These are phyloP conservation scores for Verasper variegatus DNA, from an alignment of 2,113 vertebrate genomes.

Conservation along the genomic window DNA sequence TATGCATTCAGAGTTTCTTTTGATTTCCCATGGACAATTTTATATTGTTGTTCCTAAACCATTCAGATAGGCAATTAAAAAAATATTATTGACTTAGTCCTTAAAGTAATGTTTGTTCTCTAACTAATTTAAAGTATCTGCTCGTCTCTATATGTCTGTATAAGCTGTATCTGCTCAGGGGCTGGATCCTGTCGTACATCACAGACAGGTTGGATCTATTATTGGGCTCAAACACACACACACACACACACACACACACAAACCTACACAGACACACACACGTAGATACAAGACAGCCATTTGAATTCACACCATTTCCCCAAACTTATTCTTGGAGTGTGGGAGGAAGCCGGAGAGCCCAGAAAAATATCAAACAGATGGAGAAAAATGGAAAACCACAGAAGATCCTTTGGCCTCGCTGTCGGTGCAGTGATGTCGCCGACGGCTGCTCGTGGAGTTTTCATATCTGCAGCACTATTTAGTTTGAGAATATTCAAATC, in stretches of 20 bases:
- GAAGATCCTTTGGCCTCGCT: neutral
- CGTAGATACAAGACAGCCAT: neutral
- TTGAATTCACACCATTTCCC: neutral
- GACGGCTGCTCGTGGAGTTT: neutral
- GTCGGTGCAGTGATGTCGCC: neutral
- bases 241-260: neutral
- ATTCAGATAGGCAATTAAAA: too few relatives aligned
- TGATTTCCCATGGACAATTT: too few relatives aligned
- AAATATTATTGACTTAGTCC: too few relatives aligned
- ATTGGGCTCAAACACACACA: neutral
- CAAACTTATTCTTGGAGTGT: neutral
- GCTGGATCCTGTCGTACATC: too few relatives aligned
- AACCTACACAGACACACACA: too few relatives aligned
- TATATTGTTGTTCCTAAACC: too few relatives aligned
- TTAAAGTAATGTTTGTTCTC: too few relatives aligned
- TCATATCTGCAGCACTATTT: neutral
- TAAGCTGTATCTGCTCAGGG: too few relatives aligned
- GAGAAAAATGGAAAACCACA: neutral
- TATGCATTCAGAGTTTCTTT: too few relatives aligned
- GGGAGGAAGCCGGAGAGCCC: neutral
- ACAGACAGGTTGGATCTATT: too few relatives aligned
- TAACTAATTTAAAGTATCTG: too few relatives aligned
- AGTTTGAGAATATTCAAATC: neutral
- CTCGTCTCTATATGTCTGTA: too few relatives aligned
- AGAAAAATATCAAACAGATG: neutral